phyloP scores from a whole-genome alignment of 2,797 vertebrate species.

The Poeciliopsis presidionis region DNA sequence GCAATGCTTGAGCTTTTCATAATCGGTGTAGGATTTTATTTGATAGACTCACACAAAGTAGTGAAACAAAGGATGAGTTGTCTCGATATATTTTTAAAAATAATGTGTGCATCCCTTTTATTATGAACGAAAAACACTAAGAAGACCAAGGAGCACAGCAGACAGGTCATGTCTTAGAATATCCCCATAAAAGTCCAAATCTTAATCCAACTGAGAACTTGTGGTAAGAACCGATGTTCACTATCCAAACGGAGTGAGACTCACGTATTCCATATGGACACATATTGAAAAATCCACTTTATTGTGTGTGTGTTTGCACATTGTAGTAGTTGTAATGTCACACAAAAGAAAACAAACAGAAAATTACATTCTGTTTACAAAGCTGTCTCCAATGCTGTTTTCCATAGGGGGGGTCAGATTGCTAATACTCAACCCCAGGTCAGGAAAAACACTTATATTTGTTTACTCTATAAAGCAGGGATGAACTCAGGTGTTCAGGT shows the following conservation, averaged over 20 bases:
- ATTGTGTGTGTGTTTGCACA: neutral
- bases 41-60: neutral
- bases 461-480: slow-evolving; percentile 11
- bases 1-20: neutral
- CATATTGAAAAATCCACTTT: neutral
- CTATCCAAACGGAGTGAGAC: neutral
- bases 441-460: slow-evolving; percentile 7
- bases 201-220: neutral
- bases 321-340: neutral
- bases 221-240: neutral
- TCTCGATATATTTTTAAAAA: neutral
- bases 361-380: neutral
- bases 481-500: neutral
- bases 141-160: neutral
- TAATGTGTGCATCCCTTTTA: neutral
- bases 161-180: neutral
- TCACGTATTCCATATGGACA: neutral
- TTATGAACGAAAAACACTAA: neutral
- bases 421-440: neutral
- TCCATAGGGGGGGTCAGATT: neutral
- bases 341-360: neutral
- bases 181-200: no score
- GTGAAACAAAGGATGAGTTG: neutral
- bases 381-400: slow-evolving; percentile 25
- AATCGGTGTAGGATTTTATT: no score